Base-by-base conservation (phyloP, 2,888 invertebrate genomes). In the Stegophylla sp. region DNA sequence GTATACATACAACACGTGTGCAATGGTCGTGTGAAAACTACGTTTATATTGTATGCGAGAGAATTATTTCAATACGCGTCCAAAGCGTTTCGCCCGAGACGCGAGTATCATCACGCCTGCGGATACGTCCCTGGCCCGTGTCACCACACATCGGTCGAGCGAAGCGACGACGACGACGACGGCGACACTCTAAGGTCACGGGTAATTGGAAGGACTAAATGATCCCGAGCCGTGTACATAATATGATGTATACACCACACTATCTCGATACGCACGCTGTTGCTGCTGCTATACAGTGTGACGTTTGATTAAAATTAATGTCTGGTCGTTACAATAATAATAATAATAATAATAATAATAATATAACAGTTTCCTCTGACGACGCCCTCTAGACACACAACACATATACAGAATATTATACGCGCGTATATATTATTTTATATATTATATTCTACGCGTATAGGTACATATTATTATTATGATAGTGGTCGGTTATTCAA, bases 241-340 rank as follows among this genome's bases (percentile, higher is more conserved):
- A 34, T 48, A n/a, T n/a, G n/a, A n/a, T n/a, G n/a, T 17, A 17
- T 17, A 12, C 17, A 4, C 7, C 64, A 41, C 13, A 1, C 34
- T 15, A 17, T 23, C 63, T 51, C 51, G 64, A 64, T 48, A 26
- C 45, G 45, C 15, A 7, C 45, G 12, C 15, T 45, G 12, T 45
- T 12, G 1, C 15, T 10, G 13, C 17, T 51, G n/a, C 1, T 17
- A 9, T 23, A n/a, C 28, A 34, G 51, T 34, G n/a, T 34, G n/a
- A 23, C 56, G 26, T 64, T 64, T 75, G 63, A 64, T 74, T 74
- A 63, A 61, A 34, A 74, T 74, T 74, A 74, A 74, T 74, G 73
- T 63, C 48, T 63, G 48, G 75, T 64, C 51, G 64, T 75, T 64
- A 41, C 34, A 48, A n/a, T n/a, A n/a, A n/a, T n/a, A n/a, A n/a